Base-by-base conservation (phyloP, 2,888 invertebrate genomes). In the Gastracanthus pulcherrimus region DNA sequence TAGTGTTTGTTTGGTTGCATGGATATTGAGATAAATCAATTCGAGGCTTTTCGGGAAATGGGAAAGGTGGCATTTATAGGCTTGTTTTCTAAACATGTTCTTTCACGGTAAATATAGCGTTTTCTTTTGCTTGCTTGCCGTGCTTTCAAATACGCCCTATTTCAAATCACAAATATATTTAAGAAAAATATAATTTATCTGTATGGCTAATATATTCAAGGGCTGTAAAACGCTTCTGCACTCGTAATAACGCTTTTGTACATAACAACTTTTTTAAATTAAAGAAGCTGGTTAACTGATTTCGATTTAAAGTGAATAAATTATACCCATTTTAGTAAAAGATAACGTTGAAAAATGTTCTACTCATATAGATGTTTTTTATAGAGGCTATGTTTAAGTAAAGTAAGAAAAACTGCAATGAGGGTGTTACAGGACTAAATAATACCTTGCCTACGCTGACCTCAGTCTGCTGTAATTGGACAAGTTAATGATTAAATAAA, bases 11-110 rank as follows among this genome's bases (percentile, higher is more conserved):
- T 19, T 62, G 31, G 19, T 31, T 31, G 19, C 19, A 31, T 62
- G 34, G 34, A 62, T 62, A 62, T 62, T 62, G 34, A 62, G 62
- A 62, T 62, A 62, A 62, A 62, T 62, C 62, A 62, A 34, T 31
- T 34, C n/a, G 62, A 34, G 34, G 62, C 62, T 62, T 62, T 62
- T 62, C n/a, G 31, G 62, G 62, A 62, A 62, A 62, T 62, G 62
- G 34, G 62, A 34, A 62, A 62, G 62, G 19, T 34, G 36, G 16
- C 58, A 26, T 55, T 55, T 55, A 55, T 55, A 26, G 26, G 55
- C 19, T 55, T 55, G 55, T 55, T 55, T 55, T 55, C 55, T 23
- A 55, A 55, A 55, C 55, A 55, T 55, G 26, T 55, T 19, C 55
- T 26, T 19, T 55, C 3, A 55, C 19, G 48, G n/a, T 19, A 48